Percentiles rank a stretch among this genome's conserved stretches.
phyloP scores from a whole-genome alignment of 1,140 invertebrate species.

The Thaumetopoea pityocampa region DNA sequence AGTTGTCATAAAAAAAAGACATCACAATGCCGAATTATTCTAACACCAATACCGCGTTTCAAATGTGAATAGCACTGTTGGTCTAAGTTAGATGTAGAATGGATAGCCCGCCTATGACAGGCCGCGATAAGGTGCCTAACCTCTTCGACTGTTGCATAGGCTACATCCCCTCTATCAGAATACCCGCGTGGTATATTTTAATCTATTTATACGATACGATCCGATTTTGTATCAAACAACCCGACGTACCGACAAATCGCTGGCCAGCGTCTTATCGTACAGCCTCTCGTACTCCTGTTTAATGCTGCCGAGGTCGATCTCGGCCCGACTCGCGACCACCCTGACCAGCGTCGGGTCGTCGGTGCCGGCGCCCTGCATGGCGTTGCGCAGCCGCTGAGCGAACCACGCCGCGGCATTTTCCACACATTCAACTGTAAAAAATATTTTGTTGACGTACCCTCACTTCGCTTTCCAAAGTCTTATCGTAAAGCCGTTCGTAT shows the following conservation, averaged over 20 bases:
- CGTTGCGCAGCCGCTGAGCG: conserved; percentile 81
- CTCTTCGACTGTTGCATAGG: too few species aligned
- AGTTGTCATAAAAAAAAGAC: too few species aligned
- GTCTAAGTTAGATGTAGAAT: too few species aligned
- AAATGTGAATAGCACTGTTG: too few species aligned
- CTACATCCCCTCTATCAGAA: too few species aligned
- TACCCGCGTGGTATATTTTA: too few species aligned
- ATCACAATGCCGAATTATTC: too few species aligned
- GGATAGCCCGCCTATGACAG: too few species aligned
- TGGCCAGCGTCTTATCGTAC: conserved; percentile 82
- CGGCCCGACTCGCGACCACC: conserved; percentile 82
- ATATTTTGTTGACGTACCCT: conserved; percentile 75
- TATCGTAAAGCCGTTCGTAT: conserved; percentile 82
- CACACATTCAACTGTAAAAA: conserved; percentile 80
- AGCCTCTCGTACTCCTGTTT: conserved; percentile 82
- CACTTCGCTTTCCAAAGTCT: conserved; percentile 81
- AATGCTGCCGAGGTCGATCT: conserved; percentile 84
- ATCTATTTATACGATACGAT: too few species aligned
- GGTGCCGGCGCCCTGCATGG: conserved; percentile 84
- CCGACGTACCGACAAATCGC: conserved; percentile 78
- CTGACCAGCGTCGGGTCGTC: conserved; percentile 83
- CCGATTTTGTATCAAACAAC: conserved; percentile 6
- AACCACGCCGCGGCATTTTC: conserved; percentile 84
- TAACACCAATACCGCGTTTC: too few species aligned
- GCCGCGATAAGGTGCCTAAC: too few species aligned